Evolutionary conservation across 2,113 vertebrate species (phyloP), one percentile per base, ranked within the genome.

Genomic region (Aptenodytes patagonicus): DNA sequence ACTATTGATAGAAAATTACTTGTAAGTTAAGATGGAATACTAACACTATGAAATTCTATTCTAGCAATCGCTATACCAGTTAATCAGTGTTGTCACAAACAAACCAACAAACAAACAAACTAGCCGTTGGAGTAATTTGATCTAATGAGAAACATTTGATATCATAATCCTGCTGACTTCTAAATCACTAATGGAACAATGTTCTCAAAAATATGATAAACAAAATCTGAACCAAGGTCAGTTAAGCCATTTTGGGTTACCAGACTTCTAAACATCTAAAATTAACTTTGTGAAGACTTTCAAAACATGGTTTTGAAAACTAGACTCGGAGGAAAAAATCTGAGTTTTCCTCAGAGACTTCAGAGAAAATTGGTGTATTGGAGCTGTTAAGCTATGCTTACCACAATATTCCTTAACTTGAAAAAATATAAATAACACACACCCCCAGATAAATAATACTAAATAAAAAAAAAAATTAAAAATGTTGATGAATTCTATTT

Each of bases 381-480:
- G 17, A 84, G 24, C 15, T 40, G 4, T 26, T 64, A 49, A 57
- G 12, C 3, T 68, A 17, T 57, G 12, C 13, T 71, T 77, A 29
- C 4, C 7, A 34, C 55, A 42, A 6, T 51, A 40, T 60, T 26
- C 25, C 7, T 83, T 44, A 70, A 6, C 17, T 80, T 76, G 20
- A 57, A 89, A 76, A 46, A 38, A 22, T 46, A 54, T 42, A 15
- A 44, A 34, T 62, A 83, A 51, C 4, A 20, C 0, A 1, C 1
- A 4, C 2, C 2, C 1, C 9, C 2, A 55, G 5, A 46, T 20
- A 64, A 81, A 58, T 3, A 17, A 52, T 32, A 24, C 1, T 25
- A 61, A 58, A n/a, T 44, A 32, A 6, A 68, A 52, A 47, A 42
- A 46, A 1, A 5, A 36, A 36, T 36, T 36, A 36, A 13, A 65